Conservation (phyloP, 2,888 invertebrate genomes). For the Aphidius colemani region DNA sequence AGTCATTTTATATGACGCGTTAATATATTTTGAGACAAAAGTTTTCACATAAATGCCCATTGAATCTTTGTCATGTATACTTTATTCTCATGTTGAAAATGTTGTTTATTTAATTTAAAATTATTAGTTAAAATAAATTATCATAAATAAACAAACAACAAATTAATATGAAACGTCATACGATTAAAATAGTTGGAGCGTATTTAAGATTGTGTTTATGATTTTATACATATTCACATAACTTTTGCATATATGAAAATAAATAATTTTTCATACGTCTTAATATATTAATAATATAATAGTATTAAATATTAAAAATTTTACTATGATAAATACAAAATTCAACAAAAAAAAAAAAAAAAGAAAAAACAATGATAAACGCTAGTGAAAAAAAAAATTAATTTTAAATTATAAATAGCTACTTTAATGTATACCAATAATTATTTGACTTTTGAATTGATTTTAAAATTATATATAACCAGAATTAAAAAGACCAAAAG, state of each 20-base stretch:
- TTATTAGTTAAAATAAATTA: not conserved
- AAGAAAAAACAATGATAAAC: too few species aligned
- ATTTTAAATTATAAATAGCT: too few species aligned
- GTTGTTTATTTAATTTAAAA: not conserved
- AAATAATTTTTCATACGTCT: constrained; percentile 15
- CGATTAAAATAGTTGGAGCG: constrained; percentile 26
- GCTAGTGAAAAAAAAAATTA: too few species aligned
- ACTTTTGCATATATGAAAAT: constrained; percentile 12
- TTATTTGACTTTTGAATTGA: too few species aligned
- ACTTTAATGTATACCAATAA: too few species aligned
- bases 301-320: not conserved
- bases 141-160: constrained; percentile 15
- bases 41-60: constrained; percentile 20
- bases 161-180: constrained; percentile 31
- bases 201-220: too few species aligned
- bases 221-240: not conserved
- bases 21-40: constrained; percentile 27
- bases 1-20: constrained; percentile 25
- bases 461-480: too few species aligned
- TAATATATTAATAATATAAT: not conserved
- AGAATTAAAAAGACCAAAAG: too few species aligned
- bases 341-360: too few species aligned
- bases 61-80: not conserved
- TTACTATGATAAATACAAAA: constrained; percentile 22
- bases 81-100: not conserved